Evolutionary conservation across 53 echinoderm and acorn worm species (phyloP).

Genomic region (Holothuria leucospilota): DNA sequence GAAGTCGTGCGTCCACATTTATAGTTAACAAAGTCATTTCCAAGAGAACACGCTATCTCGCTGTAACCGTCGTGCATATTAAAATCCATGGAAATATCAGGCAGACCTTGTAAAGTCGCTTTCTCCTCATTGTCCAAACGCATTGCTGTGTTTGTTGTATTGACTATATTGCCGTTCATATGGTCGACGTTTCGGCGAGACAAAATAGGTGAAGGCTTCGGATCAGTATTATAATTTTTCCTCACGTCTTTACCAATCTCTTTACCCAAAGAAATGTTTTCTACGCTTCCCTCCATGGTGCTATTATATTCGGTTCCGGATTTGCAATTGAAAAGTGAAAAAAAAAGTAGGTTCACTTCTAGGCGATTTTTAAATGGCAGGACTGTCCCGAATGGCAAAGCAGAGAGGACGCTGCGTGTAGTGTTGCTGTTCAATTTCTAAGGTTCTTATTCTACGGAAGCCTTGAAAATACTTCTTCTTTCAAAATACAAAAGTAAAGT

Average conservation of each 20-base stretch:
- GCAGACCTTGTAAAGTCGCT: not conserved
- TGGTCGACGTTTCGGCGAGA: not conserved
- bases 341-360: not conserved
- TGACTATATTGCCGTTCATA: conserved; percentile 15
- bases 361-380: too few species aligned
- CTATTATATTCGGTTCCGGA: not conserved
- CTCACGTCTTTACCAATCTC: conserved; percentile 23
- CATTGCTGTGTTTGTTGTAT: not conserved
- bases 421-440: too few species aligned
- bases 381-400: too few species aligned
- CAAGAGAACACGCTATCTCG: conserved; percentile 74
- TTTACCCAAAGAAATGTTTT: conserved; percentile 11
- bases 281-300: conserved; percentile 34
- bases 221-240: conserved; percentile 16
- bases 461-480: too few species aligned
- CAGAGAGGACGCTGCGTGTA: too few species aligned
- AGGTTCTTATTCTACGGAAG: too few species aligned
- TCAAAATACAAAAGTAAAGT: too few species aligned
- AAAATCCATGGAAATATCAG: not conserved
- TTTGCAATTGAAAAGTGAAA: not conserved
- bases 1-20: conserved; percentile 64
- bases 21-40: conserved; percentile 78
- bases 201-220: conserved; percentile 26
- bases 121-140: not conserved
- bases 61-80: not conserved